Base-by-base conservation (phyloP, 2,113 vertebrate species). In the Carettochelys insculpta region DNA sequence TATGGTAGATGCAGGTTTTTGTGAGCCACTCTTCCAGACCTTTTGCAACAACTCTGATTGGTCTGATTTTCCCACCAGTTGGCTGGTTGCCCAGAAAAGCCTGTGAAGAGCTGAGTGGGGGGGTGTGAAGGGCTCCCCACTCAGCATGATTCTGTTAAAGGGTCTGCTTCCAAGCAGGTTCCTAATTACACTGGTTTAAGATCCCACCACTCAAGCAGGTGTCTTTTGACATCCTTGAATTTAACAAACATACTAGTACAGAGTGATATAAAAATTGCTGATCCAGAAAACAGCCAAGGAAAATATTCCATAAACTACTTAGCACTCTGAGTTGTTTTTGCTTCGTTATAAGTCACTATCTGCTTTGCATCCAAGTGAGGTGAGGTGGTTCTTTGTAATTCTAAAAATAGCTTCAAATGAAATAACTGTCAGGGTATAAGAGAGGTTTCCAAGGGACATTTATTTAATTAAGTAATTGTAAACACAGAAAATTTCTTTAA, bases 81-180 rank as follows among this genome's bases (percentile, higher is more conserved):
- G 85, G 94, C 94, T 92, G 56, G 53, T 34, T 96, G 96, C 90
- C 93, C 91, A 89, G 94, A 94, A 92, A 94, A 96, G 56, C 91
- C 65, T 71, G 41, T 90, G 91, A 91, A 95, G 90, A 95, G 90
- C 92, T 81, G 61, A 85, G 89, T 93, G 86, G 85, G 52, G 54
- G 90, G 71, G 48, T 92, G 89, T 90, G 90, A 97, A 92, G 82
- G 92, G 90, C 91, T 93, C 94, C 88, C 71, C 71, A 82, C 88
- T 80, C 94, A 83, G 82, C 90, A 87, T 0, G 79, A 76, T 88
- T 92, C 45, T 92, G 45, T 86, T 95, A 88, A 96, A 84, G 90
- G 87, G 31, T 77, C 54, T 86, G 92, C 92, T 97, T 79, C 85
- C 90, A 94, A 95, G 76, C 75, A 93, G 34, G 82, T 87, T 90